phyloP scores from a whole-genome alignment of 2,888 invertebrate species.

The Philaethria dido region DNA sequence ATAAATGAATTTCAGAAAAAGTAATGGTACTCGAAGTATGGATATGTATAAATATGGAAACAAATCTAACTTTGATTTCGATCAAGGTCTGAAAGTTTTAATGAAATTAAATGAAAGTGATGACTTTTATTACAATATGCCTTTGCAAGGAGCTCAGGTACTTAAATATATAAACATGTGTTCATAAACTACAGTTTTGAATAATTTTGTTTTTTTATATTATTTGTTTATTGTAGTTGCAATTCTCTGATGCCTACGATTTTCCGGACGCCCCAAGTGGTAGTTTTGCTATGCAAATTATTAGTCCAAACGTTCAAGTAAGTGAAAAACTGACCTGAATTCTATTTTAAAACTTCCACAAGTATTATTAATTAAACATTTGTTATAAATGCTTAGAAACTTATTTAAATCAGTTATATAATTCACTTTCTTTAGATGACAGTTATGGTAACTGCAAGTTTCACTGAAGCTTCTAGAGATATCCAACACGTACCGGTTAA shows the following conservation, averaged over 20 bases:
- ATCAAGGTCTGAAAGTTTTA: conserved; percentile 71
- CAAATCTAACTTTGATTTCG: conserved; percentile 71
- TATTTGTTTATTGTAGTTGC: conserved; percentile 65
- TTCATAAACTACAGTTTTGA: background rate
- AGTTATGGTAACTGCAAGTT: conserved; percentile 69
- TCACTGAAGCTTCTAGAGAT: conserved; percentile 74
- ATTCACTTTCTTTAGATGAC: conserved; percentile 60
- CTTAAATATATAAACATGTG: background rate
- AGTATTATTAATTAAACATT: background rate
- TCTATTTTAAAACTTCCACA: background rate
- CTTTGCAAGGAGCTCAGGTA: conserved; percentile 79
- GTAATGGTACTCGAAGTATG: conserved; percentile 51
- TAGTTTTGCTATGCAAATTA: conserved; percentile 75
- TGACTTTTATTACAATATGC: conserved; percentile 78
- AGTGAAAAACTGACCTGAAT: conserved; percentile 22
- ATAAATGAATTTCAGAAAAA: conserved; percentile 47
- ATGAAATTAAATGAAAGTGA: conserved; percentile 69
- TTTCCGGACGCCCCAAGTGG: conserved; percentile 84
- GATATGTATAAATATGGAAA: conserved; percentile 75
- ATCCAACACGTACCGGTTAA: conserved; percentile 71
- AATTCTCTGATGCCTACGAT: conserved; percentile 82
- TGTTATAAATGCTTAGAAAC: conserved; percentile 29
- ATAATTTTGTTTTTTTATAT: too few species aligned
- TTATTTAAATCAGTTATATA: background rate
- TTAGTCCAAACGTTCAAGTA: conserved; percentile 71